These are phyloP conservation scores for Parthenolecanium corni DNA, from an alignment of 2,888 invertebrate genomes.

Conservation along the genomic window DNA sequence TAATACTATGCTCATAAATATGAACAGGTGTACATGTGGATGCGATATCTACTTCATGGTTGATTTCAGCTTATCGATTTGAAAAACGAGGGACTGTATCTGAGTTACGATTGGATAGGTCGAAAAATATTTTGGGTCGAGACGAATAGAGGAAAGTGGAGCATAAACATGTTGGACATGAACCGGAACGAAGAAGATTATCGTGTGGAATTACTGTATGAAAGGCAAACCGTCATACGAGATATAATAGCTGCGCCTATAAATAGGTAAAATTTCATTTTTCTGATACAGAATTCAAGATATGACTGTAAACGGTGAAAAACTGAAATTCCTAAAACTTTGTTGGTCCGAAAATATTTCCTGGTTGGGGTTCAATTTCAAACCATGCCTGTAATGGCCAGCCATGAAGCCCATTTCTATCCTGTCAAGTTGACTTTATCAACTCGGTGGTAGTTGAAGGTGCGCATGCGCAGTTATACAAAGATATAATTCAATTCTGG, in stretches of 20 bases:
- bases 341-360: too few relatives aligned
- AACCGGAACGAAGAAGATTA: conserved; percentile 38
- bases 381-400: too few relatives aligned
- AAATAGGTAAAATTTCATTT: conserved; percentile 31
- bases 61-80: conserved; percentile 43
- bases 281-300: too few relatives aligned
- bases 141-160: conserved; percentile 41
- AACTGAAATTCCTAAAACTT: too few relatives aligned
- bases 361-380: too few relatives aligned
- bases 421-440: too few relatives aligned
- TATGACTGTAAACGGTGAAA: too few relatives aligned
- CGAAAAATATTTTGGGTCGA: conserved; percentile 74
- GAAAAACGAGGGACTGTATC: conserved; percentile 49
- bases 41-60: not conserved
- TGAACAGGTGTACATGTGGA: not conserved
- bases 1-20: too few relatives aligned
- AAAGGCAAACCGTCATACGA: conserved; percentile 31
- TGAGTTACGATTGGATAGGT: conserved; percentile 80
- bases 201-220: conserved; percentile 30
- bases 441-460: too few relatives aligned
- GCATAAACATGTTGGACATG: conserved; percentile 54
- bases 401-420: too few relatives aligned
- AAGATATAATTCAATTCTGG: too few relatives aligned
- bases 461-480: too few relatives aligned
- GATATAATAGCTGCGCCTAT: conserved; percentile 32